These are phyloP conservation scores for Leptoteleia sp. DNA, from an alignment of 1,140 invertebrate species.

Conservation along the genomic window DNA sequence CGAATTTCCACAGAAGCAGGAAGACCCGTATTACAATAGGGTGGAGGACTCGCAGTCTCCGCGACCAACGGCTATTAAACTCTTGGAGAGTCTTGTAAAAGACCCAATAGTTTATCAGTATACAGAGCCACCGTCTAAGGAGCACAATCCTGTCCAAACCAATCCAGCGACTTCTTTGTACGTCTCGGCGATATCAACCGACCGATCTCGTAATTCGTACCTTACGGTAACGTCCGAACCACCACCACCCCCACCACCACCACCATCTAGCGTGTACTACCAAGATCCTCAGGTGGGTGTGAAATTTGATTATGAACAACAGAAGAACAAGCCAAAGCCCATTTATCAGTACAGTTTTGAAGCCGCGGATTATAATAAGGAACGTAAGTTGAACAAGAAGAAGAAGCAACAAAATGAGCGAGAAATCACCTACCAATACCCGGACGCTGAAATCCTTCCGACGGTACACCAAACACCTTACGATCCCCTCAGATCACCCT, in stretches of 20 bases:
- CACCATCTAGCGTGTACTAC: slow-evolving; percentile 63
- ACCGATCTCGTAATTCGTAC: slow-evolving; percentile 74
- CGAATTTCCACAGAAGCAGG: slow-evolving; percentile 41
- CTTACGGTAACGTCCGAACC: slow-evolving; percentile 72
- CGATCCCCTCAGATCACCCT: slow-evolving; percentile 35
- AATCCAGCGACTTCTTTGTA: slow-evolving; percentile 72
- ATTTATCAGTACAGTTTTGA: slow-evolving; percentile 84
- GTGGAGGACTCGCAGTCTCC: slow-evolving; percentile 65
- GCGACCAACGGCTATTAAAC: slow-evolving; percentile 69
- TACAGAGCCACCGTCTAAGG: slow-evolving; percentile 41
- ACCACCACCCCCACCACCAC: slow-evolving; percentile 71
- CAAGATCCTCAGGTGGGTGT: slow-evolving; percentile 54
- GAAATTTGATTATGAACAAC: slow-evolving; percentile 60
- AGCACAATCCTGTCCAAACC: slow-evolving; percentile 64
- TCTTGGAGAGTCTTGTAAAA: slow-evolving; percentile 71
- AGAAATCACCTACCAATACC: slow-evolving; percentile 68
- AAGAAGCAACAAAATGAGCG: slow-evolving; percentile 63
- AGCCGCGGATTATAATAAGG: slow-evolving; percentile 79
- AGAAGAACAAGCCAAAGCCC: slow-evolving; percentile 79
- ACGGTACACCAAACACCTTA: slow-evolving; percentile 61
- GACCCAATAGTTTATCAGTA: slow-evolving; percentile 71
- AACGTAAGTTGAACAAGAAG: slow-evolving; percentile 58
- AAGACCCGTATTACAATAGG: slow-evolving; percentile 72
- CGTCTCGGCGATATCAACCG: slow-evolving; percentile 72
- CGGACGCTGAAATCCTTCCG: slow-evolving; percentile 61